phyloP scores from a whole-genome alignment of 2,113 vertebrate genomes.

The Podocnemis expansa region DNA sequence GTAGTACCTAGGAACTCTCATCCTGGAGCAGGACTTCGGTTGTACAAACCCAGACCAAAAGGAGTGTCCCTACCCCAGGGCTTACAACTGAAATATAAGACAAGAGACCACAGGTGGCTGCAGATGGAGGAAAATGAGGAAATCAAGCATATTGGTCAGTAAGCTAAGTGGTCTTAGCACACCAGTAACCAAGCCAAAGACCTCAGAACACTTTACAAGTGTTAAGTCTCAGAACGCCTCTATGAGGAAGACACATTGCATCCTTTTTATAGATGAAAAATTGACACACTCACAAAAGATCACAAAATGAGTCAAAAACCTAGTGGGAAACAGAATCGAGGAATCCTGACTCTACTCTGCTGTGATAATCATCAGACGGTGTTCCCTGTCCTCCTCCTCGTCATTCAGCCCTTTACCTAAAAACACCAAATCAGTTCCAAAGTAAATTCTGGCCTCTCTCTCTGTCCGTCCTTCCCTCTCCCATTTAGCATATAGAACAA shows the following conservation, averaged over 20 bases:
- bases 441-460: constrained; percentile 41
- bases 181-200: constrained; percentile 12
- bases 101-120: not conserved
- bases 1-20: not conserved
- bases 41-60: not conserved
- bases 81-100: not conserved
- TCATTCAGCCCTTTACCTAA: constrained; percentile 48
- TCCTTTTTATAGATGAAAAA: constrained; percentile 16
- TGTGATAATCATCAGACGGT: constrained; percentile 55
- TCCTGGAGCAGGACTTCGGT: not conserved
- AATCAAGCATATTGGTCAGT: not conserved
- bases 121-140: not conserved
- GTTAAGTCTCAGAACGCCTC: constrained; percentile 36
- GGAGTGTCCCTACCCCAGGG: not conserved
- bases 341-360: constrained; percentile 13
- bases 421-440: constrained; percentile 19
- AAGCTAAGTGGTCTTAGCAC: not conserved
- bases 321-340: constrained; percentile 41
- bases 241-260: constrained; percentile 27
- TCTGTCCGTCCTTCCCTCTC: constrained; percentile 19
- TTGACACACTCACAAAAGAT: constrained; percentile 57
- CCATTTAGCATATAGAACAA: constrained; percentile 48
- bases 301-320: constrained; percentile 67
- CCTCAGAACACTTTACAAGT: constrained; percentile 8
- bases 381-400: not conserved